Evolutionary conservation across 2,113 vertebrate genomes (phyloP), one percentile per base, ranked within the genome.

Genomic region (Percina caprodes): DNA sequence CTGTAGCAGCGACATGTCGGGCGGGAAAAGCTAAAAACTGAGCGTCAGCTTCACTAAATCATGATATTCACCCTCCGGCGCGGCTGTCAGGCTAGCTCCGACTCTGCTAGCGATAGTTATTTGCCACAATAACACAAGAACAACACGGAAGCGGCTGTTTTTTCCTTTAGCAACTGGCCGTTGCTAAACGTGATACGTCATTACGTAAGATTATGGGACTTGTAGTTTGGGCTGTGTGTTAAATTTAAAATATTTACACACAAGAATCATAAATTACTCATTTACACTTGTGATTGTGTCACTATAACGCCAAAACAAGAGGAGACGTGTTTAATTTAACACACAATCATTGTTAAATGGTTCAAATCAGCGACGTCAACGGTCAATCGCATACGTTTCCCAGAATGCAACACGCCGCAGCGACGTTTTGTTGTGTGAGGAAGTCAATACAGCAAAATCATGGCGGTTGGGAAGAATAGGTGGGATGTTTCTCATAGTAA

Each of bases 101-200:
- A 48, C 89, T 69, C 66, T 21, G 82, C 74, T 81, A 86, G 39
- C 66, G 77, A 54, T 54, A 52, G 74, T 77, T 91, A 77, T 94
- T 88, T 74, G 49, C 87, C 89, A 82, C 83, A 89, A 92, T 77
- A 92, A 86, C 90, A 92, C 83, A 73, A 89, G 89, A 94, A 94
- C 94, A 96, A 95, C 95, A 95, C 95, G 95, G 95, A 96, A 96
- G 95, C 94, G 94, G 92, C 91, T 86, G 86, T 56, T 90, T 93
- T 90, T 75, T 77, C 77, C 79, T 88, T 83, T 80, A 75, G 87
- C 91, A 39, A 86, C 91, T 84, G 84, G 67, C 80, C 79, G 89
- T 90, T 86, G 88, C 79, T 69, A 45, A 75, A 90, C 87, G 90
- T 91, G 74, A 5, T 33, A 81, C 87, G 91, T 79, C 13, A 77